phyloP scores from a whole-genome alignment of 2,797 vertebrate species.

The Phrynocephalus forsythii region DNA sequence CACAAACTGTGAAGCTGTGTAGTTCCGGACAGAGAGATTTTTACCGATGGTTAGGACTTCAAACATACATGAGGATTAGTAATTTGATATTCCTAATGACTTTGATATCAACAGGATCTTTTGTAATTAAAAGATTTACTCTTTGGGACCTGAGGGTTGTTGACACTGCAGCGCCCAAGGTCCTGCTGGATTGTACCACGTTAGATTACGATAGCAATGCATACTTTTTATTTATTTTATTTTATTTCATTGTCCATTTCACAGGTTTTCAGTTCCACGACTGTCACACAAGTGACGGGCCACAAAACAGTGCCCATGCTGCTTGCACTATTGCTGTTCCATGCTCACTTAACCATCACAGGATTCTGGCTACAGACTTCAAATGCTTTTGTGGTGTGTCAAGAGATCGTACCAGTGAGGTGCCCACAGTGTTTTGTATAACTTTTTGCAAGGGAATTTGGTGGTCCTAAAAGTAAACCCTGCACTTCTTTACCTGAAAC shows the following conservation, averaged over 20 bases:
- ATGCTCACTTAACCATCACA: no score
- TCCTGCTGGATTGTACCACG: no score
- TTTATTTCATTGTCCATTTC: no score
- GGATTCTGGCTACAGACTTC: background rate
- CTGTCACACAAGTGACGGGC: no score
- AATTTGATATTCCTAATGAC: conserved; percentile 73
- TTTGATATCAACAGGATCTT: conserved; percentile 73
- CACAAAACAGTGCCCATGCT: no score
- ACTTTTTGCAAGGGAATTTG: conserved; percentile 65
- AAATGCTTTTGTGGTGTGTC: conserved; percentile 19
- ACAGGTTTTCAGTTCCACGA: no score
- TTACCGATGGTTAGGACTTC: background rate
- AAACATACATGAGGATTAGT: conserved; percentile 34
- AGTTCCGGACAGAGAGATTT: background rate
- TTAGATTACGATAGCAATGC: no score
- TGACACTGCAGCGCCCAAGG: no score
- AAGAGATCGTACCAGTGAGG: conserved; percentile 26
- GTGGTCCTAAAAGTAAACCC: conserved; percentile 60
- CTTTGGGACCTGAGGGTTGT: no score
- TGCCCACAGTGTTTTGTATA: conserved; percentile 60
- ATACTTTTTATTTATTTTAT: no score
- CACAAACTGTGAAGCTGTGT: background rate
- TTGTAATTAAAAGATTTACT: background rate
- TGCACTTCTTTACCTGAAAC: conserved; percentile 65
- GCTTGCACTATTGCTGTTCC: no score